A percentile compares a stretch with the other conserved stretches of the same genome.
Evolutionary conservation across 1,140 invertebrate species (phyloP).

Genomic region (Drosophila parabipectinata): DNA sequence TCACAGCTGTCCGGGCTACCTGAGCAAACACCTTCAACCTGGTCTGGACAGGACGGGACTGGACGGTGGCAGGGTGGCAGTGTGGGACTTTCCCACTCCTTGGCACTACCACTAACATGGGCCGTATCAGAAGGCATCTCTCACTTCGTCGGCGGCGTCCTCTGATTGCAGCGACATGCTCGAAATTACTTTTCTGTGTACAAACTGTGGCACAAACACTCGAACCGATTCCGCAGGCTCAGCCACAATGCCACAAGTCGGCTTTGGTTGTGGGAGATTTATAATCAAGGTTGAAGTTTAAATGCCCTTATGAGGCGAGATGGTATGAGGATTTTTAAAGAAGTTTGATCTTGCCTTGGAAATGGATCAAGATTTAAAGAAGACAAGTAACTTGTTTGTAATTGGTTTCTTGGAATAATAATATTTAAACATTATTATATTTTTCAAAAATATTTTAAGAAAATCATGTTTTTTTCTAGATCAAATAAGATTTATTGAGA

Average conservation of each 20-base stretch:
- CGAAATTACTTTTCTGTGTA: constrained; percentile 81
- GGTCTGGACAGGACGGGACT: constrained; percentile 1
- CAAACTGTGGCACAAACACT: constrained; percentile 50
- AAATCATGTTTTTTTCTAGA: too few relatives aligned
- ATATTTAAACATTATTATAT: too few relatives aligned
- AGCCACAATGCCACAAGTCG: constrained; percentile 30
- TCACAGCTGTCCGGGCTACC: constrained; percentile 40
- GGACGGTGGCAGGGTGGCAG: constrained; percentile 11
- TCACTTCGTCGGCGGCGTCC: constrained; percentile 57
- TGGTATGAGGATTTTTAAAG: background rate
- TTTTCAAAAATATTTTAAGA: too few relatives aligned
- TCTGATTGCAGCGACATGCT: constrained; percentile 78
- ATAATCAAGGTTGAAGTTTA: background rate
- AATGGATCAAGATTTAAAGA: too few relatives aligned
- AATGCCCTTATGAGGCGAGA: constrained; percentile 10
- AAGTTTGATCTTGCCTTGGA: background rate
- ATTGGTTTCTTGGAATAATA: too few relatives aligned
- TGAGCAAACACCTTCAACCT: constrained; percentile 60
- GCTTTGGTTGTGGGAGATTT: constrained; percentile 23
- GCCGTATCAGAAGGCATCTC: constrained; percentile 72
- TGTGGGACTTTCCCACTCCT: constrained; percentile 30
- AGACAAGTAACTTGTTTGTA: too few relatives aligned
- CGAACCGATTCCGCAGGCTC: constrained; percentile 3
- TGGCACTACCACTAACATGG: constrained; percentile 17
- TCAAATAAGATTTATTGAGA: too few relatives aligned